Evolutionary conservation across 2,888 invertebrate genomes (phyloP).

Genomic region (Euzophera pinguis): DNA sequence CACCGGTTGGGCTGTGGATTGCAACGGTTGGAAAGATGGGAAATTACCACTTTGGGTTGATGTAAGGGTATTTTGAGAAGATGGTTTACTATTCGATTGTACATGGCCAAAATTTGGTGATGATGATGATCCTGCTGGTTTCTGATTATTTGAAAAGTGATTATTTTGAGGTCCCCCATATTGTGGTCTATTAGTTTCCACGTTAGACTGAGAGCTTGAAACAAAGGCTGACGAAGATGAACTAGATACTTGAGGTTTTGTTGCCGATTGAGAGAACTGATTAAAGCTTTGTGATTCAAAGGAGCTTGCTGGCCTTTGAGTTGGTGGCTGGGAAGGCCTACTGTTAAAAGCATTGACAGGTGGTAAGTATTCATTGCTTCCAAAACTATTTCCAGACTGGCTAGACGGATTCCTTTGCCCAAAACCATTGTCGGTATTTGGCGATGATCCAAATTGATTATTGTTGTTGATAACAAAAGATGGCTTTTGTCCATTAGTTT

Average conservation of each 20-base stretch:
- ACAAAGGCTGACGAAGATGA: constrained; percentile 16
- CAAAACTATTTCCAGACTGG: constrained; percentile 23
- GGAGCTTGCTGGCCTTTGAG: constrained; percentile 16
- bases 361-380: constrained; percentile 39
- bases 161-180: constrained; percentile 21
- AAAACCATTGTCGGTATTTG: constrained; percentile 24
- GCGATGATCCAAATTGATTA: constrained; percentile 14
- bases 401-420: constrained; percentile 24
- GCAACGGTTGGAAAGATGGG: constrained; percentile 24
- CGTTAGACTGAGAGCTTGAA: constrained; percentile 15
- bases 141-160: constrained; percentile 12
- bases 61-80: constrained; percentile 13
- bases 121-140: constrained; percentile 13
- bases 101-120: constrained; percentile 2
- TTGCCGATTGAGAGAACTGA: constrained; percentile 17
- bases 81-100: constrained; percentile 1
- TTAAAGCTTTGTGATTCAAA: constrained; percentile 19
- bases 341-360: constrained; percentile 28
- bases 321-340: constrained; percentile 9
- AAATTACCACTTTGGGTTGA: constrained; percentile 21
- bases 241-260: constrained; percentile 13
- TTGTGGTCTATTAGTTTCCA: constrained; percentile 12
- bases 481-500: constrained; percentile 10
- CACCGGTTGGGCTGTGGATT: constrained; percentile 38
- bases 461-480: constrained; percentile 12